phyloP scores from a whole-genome alignment of 2,888 invertebrate genomes.

The Latheticus oryzae region DNA sequence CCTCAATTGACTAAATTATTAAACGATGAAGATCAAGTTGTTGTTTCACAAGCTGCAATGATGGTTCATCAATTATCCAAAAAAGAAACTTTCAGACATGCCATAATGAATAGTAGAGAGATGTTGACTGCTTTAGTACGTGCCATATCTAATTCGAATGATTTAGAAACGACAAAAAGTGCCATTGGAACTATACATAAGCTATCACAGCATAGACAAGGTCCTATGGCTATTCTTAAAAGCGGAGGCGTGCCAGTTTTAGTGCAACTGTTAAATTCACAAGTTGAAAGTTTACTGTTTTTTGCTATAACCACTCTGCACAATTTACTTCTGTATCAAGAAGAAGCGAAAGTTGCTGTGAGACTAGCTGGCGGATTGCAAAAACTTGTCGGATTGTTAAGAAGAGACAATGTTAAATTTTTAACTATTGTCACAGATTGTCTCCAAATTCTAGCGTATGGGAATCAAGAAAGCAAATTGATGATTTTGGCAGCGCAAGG shows the following conservation, averaged over 20 bases:
- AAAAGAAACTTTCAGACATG: conserved; percentile 97
- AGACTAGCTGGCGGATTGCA: conserved; percentile 97
- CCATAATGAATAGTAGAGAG: conserved; percentile 95
- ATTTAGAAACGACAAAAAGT: conserved; percentile 95
- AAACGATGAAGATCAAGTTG: conserved; percentile 95
- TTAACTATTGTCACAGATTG: conserved; percentile 99
- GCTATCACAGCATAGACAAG: conserved; percentile 97
- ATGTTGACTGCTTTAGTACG: conserved; percentile 96
- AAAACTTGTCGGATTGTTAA: conserved; percentile 95
- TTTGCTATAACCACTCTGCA: conserved; percentile 99
- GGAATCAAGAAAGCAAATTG: conserved; percentile 97
- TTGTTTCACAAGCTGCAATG: conserved; percentile 98
- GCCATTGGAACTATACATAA: conserved; percentile 98
- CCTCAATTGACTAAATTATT: conserved; percentile 96
- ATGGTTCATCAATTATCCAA: conserved; percentile 99
- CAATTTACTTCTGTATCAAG: conserved; percentile 96
- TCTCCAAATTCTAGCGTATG: conserved; percentile 96
- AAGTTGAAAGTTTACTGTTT: conserved; percentile 96
- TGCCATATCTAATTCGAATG: conserved; percentile 95
- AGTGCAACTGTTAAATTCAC: conserved; percentile 94
- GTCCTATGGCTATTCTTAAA: conserved; percentile 96
- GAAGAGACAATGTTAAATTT: conserved; percentile 97
- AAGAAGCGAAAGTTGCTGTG: conserved; percentile 97
- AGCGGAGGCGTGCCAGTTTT: conserved; percentile 98
- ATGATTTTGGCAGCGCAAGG: conserved; percentile 97